Evolutionary conservation across 1,140 invertebrate species (phyloP), one percentile per base, ranked within the genome.

Genomic region (Ectropis grisescens): DNA sequence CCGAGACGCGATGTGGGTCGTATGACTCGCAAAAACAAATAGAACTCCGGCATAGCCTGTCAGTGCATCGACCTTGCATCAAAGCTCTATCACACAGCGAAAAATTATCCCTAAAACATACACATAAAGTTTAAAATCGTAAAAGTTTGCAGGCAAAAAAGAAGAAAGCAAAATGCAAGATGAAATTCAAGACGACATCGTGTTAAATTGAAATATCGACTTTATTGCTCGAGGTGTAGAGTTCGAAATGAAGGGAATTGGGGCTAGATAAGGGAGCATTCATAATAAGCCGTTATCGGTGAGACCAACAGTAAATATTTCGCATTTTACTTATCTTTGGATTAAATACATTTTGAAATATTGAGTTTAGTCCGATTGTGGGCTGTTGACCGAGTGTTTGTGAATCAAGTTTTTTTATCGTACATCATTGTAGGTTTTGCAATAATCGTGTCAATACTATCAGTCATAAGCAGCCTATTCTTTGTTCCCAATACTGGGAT

Each of bases 21-120:
- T 49, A 57, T 65, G 64, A 66, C 58, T 69, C 65, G 57, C 71
- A 65, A 66, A 80, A 79, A 75, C 70, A 74, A 79, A 79, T 74
- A 79, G 76, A 76, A 76, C 70, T 74, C 62, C 65, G 65, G 37
- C 66, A 75, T 74, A 70, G 69, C 48, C 61, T 48, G 47, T 27
- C 65, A 40, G 74, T 70, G 61, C 75, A 75, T 66, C 60, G 75
- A 74, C 75, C 75, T 80, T 74, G 67, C 60, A 64, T 69, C 67
- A 60, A 60, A 54, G 39, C 34, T 10, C 6, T 10, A 26, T 7
- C 4, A 4, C 41, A 35, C 41, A 36, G 29, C 37, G 52, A 31
- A 64, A 59, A 64, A 41, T 33, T 30, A 37, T 33, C 50, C 47
- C 50, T 50, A 48, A 26, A 14, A 11, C 28, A 16, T 27, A 33